phyloP scores from a whole-genome alignment of 2,113 vertebrate species.

The Entosphenus tridentatus region DNA sequence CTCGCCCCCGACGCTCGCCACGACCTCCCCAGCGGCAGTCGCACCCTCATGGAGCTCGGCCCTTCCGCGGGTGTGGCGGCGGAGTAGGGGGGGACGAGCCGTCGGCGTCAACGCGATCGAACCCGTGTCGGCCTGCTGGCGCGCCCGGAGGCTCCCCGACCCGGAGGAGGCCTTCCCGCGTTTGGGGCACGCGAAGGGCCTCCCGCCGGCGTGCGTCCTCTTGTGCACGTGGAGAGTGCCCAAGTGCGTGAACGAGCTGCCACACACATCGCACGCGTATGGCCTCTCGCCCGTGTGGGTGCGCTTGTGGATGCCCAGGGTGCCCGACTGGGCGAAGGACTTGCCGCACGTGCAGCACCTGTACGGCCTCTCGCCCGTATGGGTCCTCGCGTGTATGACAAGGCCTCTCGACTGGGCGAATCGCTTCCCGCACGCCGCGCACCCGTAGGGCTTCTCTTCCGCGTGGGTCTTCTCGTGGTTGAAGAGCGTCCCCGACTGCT shows the following conservation, averaged over 20 bases:
- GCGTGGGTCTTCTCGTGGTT: slow-evolving; percentile 12
- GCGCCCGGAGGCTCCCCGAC: background rate
- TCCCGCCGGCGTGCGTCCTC: slow-evolving; percentile 43
- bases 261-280: slow-evolving; percentile 47
- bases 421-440: slow-evolving; percentile 11
- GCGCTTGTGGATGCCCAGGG: slow-evolving; percentile 60
- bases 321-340: slow-evolving; percentile 59
- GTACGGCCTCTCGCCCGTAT: slow-evolving; percentile 24
- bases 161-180: slow-evolving; percentile 15
- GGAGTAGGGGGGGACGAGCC: too few relatives aligned
- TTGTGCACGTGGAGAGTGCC: slow-evolving; percentile 55
- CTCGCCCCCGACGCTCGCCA: too few relatives aligned
- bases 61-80: too few relatives aligned
- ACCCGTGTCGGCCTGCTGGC: background rate
- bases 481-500: slow-evolving; percentile 9
- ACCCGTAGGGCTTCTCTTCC: slow-evolving; percentile 13
- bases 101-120: too few relatives aligned
- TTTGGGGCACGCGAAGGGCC: slow-evolving; percentile 36
- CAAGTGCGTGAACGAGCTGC: slow-evolving; percentile 50
- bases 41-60: too few relatives aligned
- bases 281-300: slow-evolving; percentile 48
- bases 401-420: slow-evolving; percentile 8
- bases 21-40: too few relatives aligned
- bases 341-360: slow-evolving; percentile 48
- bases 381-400: slow-evolving; percentile 37